Conservation (phyloP, 1,140 invertebrate species). For the Drosophila miranda region DNA sequence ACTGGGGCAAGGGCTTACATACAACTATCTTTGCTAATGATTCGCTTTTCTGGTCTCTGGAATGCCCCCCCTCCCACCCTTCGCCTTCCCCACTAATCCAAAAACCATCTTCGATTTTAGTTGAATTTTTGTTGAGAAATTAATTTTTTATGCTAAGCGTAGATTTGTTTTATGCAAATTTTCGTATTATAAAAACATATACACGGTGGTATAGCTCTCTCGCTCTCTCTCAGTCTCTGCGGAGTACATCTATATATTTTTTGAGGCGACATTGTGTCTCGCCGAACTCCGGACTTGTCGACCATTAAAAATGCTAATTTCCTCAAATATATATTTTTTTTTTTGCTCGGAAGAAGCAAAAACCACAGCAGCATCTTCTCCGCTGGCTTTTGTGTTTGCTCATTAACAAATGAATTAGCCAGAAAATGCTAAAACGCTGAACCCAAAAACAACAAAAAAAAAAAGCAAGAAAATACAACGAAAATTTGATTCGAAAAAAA, state of each 20-base stretch:
- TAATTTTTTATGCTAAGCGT: slow-evolving; percentile 67
- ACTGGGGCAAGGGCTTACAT: neutral
- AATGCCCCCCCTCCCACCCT: slow-evolving; percentile 29
- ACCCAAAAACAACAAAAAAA: slow-evolving; percentile 28
- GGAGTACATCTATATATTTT: slow-evolving; percentile 22
- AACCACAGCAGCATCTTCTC: slow-evolving; percentile 16
- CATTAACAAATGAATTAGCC: slow-evolving; percentile 75
- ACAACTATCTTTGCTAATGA: slow-evolving; percentile 52
- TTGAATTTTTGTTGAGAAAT: slow-evolving; percentile 54
- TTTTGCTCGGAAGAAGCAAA: slow-evolving; percentile 27
- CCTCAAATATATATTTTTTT: slow-evolving; percentile 33
- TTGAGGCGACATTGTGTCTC: slow-evolving; percentile 74
- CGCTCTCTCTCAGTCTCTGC: neutral
- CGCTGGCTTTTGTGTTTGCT: slow-evolving; percentile 42
- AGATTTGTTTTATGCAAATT: slow-evolving; percentile 39
- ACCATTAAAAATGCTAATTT: slow-evolving; percentile 77
- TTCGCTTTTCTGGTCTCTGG: slow-evolving; percentile 31
- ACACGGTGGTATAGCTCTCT: slow-evolving; percentile 3
- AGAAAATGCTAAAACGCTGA: slow-evolving; percentile 44
- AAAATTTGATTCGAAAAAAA: slow-evolving; percentile 1
- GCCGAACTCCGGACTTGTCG: slow-evolving; percentile 42
- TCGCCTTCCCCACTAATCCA: slow-evolving; percentile 2
- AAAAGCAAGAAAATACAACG: neutral
- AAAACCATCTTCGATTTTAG: slow-evolving; percentile 33
- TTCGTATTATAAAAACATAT: slow-evolving; percentile 10